Conservation (phyloP, 2,113 vertebrate genomes). For the Triplophysa rosa region DNA sequence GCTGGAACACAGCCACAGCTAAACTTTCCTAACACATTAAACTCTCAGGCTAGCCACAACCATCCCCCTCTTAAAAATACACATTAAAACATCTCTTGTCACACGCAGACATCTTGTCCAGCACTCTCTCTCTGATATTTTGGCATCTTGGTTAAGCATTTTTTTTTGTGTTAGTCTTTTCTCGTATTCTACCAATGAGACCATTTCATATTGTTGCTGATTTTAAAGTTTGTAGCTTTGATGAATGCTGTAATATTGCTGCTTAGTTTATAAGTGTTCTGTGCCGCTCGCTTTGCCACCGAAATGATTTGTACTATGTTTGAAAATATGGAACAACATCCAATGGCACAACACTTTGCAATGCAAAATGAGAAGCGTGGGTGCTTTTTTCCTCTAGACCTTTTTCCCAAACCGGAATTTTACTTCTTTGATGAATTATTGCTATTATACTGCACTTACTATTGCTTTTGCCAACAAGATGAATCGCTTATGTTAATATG, state of each 20-base stretch:
- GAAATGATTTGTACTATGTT: conserved; percentile 80
- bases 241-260: conserved; percentile 67
- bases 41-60: not conserved
- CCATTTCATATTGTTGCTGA: conserved; percentile 54
- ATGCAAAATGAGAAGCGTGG: conserved; percentile 56
- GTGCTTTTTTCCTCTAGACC: conserved; percentile 48
- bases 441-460: conserved; percentile 67
- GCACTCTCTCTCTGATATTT: not conserved
- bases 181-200: conserved; percentile 33
- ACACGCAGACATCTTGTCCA: not conserved
- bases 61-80: conserved; percentile 12
- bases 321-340: conserved; percentile 63
- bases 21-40: conserved; percentile 11
- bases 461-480: conserved; percentile 65
- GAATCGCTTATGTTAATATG: conserved; percentile 50
- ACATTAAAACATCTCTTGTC: not conserved
- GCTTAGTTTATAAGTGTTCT: conserved; percentile 77
- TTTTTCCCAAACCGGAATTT: conserved; percentile 42
- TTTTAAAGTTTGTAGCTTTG: conserved; percentile 36
- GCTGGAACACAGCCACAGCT: conserved; percentile 7
- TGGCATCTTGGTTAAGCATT: not conserved
- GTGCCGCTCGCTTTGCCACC: conserved; percentile 65
- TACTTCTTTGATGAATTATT: conserved; percentile 64
- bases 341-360: conserved; percentile 54
- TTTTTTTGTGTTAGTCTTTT: conserved; percentile 22